Evolutionary conservation across 2,888 invertebrate genomes (phyloP), one percentile per base, ranked within the genome.

Genomic region (Athrips mouffetella): DNA sequence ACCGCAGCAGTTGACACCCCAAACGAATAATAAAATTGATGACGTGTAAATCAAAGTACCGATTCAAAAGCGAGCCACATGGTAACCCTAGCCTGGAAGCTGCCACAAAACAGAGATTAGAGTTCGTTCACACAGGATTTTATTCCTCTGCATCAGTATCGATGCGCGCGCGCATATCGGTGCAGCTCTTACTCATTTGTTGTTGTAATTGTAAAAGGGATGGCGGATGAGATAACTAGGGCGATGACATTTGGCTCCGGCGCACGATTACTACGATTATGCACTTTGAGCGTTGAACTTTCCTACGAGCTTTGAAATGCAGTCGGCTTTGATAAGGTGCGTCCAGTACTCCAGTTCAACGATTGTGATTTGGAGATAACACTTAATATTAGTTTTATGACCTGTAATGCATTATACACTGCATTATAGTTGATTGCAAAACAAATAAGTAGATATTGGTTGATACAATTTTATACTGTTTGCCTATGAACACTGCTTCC

Each of bases 101-200:
- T 73, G 73, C 76, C 81, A 84, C 83, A 78, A 77, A 85, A 79
- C 84, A 81, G 61, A 87, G 88, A 88, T 88, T 88, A 87, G 85
- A 87, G 88, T 85, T 87, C 88, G 74, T 88, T 88, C 87, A 87
- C 88, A 86, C 88, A 87, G 87, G 86, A 88, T 87, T 88, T 86
- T 87, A 87, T 87, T 85, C 81, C 84, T 80, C 78, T 77, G 74
- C 79, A 76, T 71, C 72, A 65, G 78, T 86, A 87, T 85, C 80
- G 82, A 81, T 82, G 82, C 76, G 68, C 64, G 64, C 62, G 61
- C 70, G 72, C 79, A 78, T 86, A 86, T 87, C 84, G 80, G 70
- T 81, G 80, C 80, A 80, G 73, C 80, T 80, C 84, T 87, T 86
- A 87, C 85, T 87, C 87, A 87, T 86, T 86, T 85, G 88, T 88